A percentile compares a stretch with the other conserved stretches of the same genome.
Evolutionary conservation across 2,797 vertebrate genomes (phyloP).

Genomic region (Gymnocypris eckloni): DNA sequence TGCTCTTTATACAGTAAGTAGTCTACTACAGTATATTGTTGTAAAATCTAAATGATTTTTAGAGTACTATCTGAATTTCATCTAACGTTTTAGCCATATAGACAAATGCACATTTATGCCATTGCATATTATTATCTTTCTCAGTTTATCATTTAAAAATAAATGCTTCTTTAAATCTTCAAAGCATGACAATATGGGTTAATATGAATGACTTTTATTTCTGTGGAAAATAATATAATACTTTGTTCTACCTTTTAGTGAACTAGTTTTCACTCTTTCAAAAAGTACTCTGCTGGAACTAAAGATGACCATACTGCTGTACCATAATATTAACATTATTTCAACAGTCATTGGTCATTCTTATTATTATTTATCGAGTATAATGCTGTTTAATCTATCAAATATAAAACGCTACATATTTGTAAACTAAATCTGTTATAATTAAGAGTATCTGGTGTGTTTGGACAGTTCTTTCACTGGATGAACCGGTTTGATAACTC

Average conservation of each 20-base stretch:
- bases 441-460: not conserved
- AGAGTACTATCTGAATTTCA: not conserved
- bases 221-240: not conserved
- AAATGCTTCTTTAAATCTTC: no score
- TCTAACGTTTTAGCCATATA: not conserved
- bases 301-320: not conserved
- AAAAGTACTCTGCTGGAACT: not conserved
- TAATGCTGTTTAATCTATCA: not conserved
- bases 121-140: not conserved
- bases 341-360: no score
- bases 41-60: not conserved
- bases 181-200: no score
- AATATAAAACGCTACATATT: not conserved
- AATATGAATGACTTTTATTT: not conserved
- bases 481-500: not conserved
- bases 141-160: no score
- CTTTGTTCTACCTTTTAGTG: not conserved
- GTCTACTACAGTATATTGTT: not conserved
- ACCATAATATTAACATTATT: not conserved
- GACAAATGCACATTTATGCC: not conserved
- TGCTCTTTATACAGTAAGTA: not conserved
- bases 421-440: not conserved
- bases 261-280: not conserved
- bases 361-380: not conserved
- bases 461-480: not conserved